These are phyloP conservation scores for Pelobates cultripes DNA, from an alignment of 2,797 vertebrate genomes.

Conservation along the genomic window DNA sequence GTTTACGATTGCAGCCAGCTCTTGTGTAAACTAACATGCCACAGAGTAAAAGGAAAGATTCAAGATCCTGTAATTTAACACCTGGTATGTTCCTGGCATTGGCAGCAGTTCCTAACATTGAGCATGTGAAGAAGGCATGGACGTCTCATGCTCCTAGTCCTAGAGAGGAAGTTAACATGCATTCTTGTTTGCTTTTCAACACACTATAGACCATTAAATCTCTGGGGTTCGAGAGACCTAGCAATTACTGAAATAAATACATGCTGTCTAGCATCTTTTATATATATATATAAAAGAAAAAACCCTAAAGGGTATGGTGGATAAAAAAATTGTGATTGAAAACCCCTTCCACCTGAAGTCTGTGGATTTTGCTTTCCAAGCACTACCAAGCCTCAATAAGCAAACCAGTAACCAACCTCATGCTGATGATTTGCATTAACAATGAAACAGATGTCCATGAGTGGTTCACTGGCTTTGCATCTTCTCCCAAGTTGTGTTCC, in stretches of 20 bases:
- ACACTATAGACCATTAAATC: background rate
- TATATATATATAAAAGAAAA: too few species aligned
- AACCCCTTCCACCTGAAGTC: too few species aligned
- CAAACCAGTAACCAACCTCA: too few species aligned
- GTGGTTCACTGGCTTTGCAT: too few species aligned
- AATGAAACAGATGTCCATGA: too few species aligned
- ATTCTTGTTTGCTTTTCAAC: background rate
- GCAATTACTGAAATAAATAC: background rate
- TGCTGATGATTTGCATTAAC: too few species aligned
- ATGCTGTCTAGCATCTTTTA: background rate
- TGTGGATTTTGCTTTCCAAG: too few species aligned
- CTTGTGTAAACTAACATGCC: background rate
- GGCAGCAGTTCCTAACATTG: background rate
- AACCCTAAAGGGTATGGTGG: too few species aligned
- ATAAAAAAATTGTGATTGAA: too few species aligned
- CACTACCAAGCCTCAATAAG: too few species aligned
- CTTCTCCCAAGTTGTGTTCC: too few species aligned
- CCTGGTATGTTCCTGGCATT: background rate
- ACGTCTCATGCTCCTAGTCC: background rate
- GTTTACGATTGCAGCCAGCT: too few species aligned
- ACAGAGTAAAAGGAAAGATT: background rate
- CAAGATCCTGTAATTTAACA: background rate
- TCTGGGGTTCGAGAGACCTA: background rate
- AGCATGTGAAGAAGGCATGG: constrained; percentile 31
- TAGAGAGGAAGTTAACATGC: constrained; percentile 5